These are phyloP conservation scores for Amphipoea lucens DNA, from an alignment of 2,888 invertebrate genomes.

Conservation along the genomic window DNA sequence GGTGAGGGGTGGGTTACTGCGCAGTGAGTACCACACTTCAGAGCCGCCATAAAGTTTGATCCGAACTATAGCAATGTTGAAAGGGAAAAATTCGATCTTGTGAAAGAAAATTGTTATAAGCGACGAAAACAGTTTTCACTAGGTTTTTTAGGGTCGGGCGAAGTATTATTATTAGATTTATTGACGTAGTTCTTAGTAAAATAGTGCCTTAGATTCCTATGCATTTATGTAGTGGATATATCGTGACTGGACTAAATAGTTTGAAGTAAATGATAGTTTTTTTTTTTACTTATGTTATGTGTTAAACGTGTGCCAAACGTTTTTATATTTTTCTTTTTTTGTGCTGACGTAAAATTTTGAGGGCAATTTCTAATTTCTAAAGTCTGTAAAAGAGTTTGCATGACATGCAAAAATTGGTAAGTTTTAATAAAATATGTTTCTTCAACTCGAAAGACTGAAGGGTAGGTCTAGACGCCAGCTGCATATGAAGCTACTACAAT, in stretches of 20 bases:
- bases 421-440: neutral
- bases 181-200: constrained; percentile 12
- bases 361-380: too few species aligned
- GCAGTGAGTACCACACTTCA: neutral
- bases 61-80: constrained; percentile 13
- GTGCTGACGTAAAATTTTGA: neutral
- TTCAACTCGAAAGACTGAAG: neutral
- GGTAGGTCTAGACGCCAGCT: too few species aligned
- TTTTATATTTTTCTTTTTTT: neutral
- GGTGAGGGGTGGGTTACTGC: neutral
- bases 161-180: constrained; percentile 32
- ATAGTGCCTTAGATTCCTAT: neutral
- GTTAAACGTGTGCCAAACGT: neutral
- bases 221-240: neutral
- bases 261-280: neutral
- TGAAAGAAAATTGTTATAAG: constrained; percentile 19
- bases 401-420: too few species aligned
- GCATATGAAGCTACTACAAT: too few species aligned
- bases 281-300: neutral
- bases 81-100: constrained; percentile 26
- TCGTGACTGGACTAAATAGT: neutral
- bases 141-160: neutral
- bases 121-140: constrained; percentile 7
- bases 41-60: neutral
- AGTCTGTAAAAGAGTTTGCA: too few species aligned